These are phyloP conservation scores for Actinopyga echinites DNA, from an alignment of 53 echinoderm and acorn worm species.

Conservation along the genomic window DNA sequence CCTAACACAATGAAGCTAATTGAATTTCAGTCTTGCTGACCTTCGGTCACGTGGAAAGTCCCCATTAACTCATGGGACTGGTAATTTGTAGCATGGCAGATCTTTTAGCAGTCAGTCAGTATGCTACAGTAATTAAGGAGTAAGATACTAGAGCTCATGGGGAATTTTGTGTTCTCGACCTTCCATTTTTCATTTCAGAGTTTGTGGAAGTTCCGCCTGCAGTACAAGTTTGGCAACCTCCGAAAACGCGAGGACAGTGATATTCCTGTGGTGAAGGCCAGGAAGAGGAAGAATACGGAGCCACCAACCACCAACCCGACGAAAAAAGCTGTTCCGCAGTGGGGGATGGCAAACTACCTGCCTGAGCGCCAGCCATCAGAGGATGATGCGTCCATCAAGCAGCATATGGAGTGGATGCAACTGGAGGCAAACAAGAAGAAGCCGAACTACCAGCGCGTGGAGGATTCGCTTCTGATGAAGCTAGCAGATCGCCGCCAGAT, in stretches of 20 bases:
- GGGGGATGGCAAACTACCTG: slow-evolving; percentile 35
- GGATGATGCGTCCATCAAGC: slow-evolving; percentile 38
- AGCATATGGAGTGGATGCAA: slow-evolving; percentile 13
- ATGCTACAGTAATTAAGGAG: no score
- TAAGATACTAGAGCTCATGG: no score
- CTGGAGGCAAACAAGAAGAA: slow-evolving; percentile 39
- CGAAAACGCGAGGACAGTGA: slow-evolving; percentile 44
- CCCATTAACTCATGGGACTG: no score
- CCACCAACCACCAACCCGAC: neutral
- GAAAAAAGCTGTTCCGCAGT: neutral
- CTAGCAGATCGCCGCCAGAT: slow-evolving; percentile 25
- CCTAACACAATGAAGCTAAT: no score
- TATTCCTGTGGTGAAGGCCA: slow-evolving; percentile 21
- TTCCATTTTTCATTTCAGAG: slow-evolving; percentile 10
- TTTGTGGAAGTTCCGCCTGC: slow-evolving; percentile 52
- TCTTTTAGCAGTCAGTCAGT: no score
- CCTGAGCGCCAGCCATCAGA: slow-evolving; percentile 22
- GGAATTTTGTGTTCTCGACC: no score
- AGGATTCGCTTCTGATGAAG: slow-evolving; percentile 9
- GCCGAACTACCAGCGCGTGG: slow-evolving; percentile 39
- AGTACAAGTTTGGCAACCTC: neutral
- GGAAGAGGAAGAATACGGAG: slow-evolving; percentile 24
- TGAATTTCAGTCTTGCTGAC: no score
- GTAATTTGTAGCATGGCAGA: no score
- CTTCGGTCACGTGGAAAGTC: no score